A percentile compares a stretch with the other conserved stretches of the same genome.
These are phyloP conservation scores for Trogon surrucura DNA, from an alignment of 2,113 vertebrate genomes.

Conservation along the genomic window DNA sequence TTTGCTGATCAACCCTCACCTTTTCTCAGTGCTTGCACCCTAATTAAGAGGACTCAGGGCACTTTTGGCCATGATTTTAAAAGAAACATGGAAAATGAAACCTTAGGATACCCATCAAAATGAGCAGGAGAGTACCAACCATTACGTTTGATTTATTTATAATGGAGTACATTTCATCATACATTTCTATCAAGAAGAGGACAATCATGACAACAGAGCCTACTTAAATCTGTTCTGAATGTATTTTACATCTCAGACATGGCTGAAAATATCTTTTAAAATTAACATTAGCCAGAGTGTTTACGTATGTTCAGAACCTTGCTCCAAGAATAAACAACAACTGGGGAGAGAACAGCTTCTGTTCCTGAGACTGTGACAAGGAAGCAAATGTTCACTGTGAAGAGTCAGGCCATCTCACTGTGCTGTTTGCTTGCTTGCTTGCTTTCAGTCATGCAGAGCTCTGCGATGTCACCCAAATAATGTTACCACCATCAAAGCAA, in stretches of 20 bases:
- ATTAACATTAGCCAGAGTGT: not conserved
- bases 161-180: not conserved
- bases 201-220: not conserved
- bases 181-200: not conserved
- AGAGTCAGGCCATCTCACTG: not conserved
- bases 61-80: not conserved
- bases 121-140: not conserved
- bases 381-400: not conserved
- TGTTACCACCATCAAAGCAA: not conserved
- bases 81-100: not conserved
- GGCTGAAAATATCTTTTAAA: not conserved
- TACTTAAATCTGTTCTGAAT: not conserved
- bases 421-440: not conserved
- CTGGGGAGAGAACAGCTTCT: not conserved
- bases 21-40: not conserved
- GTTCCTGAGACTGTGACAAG: not conserved
- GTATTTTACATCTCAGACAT: not conserved
- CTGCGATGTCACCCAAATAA: constrained; percentile 5
- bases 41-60: not conserved
- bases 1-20: not conserved
- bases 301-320: not conserved
- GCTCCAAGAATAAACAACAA: not conserved
- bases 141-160: not conserved
- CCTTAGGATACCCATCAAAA: not conserved
- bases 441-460: not conserved